Evolutionary conservation across 2,888 invertebrate species (phyloP).

Genomic region (Deladenus siricidicola): DNA sequence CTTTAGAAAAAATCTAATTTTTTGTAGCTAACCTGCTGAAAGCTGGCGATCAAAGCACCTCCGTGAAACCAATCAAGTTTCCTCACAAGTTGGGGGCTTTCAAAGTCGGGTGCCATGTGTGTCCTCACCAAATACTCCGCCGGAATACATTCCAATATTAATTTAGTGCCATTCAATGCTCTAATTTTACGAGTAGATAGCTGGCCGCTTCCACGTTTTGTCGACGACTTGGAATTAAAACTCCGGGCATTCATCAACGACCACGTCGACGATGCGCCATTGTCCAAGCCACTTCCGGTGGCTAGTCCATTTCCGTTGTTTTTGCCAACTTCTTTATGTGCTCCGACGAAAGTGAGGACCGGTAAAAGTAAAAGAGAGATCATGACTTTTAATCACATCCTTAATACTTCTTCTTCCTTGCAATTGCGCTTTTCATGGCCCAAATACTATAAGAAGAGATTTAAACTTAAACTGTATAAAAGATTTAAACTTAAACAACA

Average conservation of each 20-base stretch:
- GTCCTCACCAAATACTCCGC: constrained; percentile 45
- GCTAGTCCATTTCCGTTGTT: background rate
- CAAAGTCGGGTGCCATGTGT: constrained; percentile 53
- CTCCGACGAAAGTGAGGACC: background rate
- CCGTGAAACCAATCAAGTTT: constrained; percentile 51
- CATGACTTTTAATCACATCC: too few species aligned
- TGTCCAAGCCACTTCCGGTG: background rate
- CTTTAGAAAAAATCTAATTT: too few species aligned
- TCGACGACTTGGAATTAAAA: background rate
- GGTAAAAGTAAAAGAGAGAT: background rate
- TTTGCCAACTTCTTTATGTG: background rate
- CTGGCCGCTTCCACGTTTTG: background rate
- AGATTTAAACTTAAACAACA: too few species aligned
- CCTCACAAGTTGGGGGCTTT: constrained; percentile 49
- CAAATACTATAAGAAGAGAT: too few species aligned
- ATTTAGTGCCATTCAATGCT: constrained; percentile 27
- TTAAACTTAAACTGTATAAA: too few species aligned
- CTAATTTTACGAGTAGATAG: background rate
- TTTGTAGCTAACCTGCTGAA: constrained; percentile 38
- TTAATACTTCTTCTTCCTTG: too few species aligned
- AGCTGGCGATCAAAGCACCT: constrained; percentile 45
- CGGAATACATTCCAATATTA: constrained; percentile 39
- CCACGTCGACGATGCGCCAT: too few species aligned
- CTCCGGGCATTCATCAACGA: too few species aligned
- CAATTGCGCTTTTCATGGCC: too few species aligned